Evolutionary conservation across 2,113 vertebrate genomes (phyloP).

Genomic region (Spea bombifrons): DNA sequence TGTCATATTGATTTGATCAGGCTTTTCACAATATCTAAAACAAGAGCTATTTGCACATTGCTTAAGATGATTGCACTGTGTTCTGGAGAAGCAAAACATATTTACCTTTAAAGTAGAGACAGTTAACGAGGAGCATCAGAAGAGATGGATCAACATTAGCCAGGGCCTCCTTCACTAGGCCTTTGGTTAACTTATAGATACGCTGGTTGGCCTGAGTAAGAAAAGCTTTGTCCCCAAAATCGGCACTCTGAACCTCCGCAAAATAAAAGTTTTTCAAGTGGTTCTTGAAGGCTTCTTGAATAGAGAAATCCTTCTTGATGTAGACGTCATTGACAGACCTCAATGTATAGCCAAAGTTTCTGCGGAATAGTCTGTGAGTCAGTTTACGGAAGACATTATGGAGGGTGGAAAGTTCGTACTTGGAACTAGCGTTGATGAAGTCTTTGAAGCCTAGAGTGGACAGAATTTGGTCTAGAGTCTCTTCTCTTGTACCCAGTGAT

Average conservation of each 20-base stretch:
- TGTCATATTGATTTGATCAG: no score
- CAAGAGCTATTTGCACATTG: no score
- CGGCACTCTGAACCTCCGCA: conserved; percentile 81
- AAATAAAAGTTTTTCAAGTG: conserved; percentile 83
- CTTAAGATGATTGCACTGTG: no score
- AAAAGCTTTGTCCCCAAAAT: conserved; percentile 84
- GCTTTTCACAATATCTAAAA: no score
- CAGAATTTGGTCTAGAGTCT: conserved; percentile 78
- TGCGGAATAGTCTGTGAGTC: conserved; percentile 89
- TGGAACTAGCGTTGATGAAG: conserved; percentile 87
- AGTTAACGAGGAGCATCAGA: conserved; percentile 91
- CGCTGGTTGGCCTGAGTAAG: conserved; percentile 77
- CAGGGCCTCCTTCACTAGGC: conserved; percentile 86
- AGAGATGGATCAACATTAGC: conserved; percentile 78
- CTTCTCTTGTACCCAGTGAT: conserved; percentile 75
- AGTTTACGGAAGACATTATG: conserved; percentile 95
- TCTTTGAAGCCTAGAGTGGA: conserved; percentile 77
- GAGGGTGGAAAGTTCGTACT: conserved; percentile 82
- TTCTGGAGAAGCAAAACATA: background rate
- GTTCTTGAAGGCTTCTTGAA: conserved; percentile 73
- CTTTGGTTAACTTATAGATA: conserved; percentile 88
- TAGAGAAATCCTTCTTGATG: conserved; percentile 69
- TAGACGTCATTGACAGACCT: conserved; percentile 87
- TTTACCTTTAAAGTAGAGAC: conserved; percentile 97
- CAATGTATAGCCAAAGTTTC: conserved; percentile 90